Conservation (phyloP, 1,140 invertebrate species). For the Calephelis nemesis region DNA sequence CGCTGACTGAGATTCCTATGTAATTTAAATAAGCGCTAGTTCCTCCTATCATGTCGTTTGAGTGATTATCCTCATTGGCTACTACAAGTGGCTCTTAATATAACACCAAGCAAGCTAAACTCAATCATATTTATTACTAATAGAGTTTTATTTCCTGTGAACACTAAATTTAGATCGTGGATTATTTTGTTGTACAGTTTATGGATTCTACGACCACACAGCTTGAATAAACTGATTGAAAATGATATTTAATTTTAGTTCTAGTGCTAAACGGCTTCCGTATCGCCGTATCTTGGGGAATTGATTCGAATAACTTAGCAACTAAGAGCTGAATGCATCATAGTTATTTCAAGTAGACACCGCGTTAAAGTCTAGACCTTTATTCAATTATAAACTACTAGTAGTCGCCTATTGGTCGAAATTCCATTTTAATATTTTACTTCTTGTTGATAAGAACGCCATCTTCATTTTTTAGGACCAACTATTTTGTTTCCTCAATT, state of each 20-base stretch:
- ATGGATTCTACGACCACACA: slow-evolving; percentile 17
- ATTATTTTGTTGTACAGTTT: slow-evolving; percentile 15
- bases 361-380: neutral
- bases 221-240: slow-evolving; percentile 17
- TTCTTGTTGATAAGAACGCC: too few species aligned
- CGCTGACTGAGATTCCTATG: slow-evolving; percentile 2
- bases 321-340: neutral
- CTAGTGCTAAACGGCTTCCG: slow-evolving; percentile 12
- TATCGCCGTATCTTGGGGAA: slow-evolving; percentile 5
- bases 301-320: neutral
- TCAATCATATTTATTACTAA: neutral
- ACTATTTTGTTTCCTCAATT: too few species aligned
- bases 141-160: neutral
- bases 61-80: slow-evolving; percentile 18
- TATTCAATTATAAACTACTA: too few species aligned
- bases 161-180: neutral
- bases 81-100: slow-evolving; percentile 18
- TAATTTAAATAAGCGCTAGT: slow-evolving; percentile 15
- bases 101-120: neutral
- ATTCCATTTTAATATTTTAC: too few species aligned
- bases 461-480: too few species aligned
- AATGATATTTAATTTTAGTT: slow-evolving; percentile 16
- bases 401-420: too few species aligned
- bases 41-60: slow-evolving; percentile 23
- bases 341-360: too few species aligned